Base-by-base conservation (phyloP, 2,888 invertebrate species). In the Galeruca laticollis region DNA sequence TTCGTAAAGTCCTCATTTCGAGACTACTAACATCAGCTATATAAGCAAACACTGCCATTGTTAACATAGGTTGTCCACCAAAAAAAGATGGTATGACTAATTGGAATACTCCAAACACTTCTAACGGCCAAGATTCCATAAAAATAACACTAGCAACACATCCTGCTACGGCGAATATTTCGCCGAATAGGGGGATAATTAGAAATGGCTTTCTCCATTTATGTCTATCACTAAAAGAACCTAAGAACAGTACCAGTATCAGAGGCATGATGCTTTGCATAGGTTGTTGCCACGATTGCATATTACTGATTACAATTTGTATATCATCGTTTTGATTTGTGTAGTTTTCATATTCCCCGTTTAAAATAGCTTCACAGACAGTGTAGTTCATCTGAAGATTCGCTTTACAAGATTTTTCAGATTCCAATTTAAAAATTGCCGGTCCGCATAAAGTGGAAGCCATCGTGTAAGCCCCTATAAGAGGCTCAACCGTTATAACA, bases 1-100 rank as follows among this genome's bases (percentile, higher is more conserved):
- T 86, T 77, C 91, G 85, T 59, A 91, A 86, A 1, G 91, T 91
- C 31, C 91, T 86, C 73, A 88, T 87, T 76, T 90, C 89, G 21
- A 88, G 68, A 0, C 88, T 86, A 49, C 90, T 85, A 2, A 85
- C 82, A 75, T 86, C 85, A 3, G 85, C 85, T 21, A 86, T 82
- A 69, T 86, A 86, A 1, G 85, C 80, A 69, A 82, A 86, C 13
- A 81, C 76, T 11, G 85, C 85, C 84, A 85, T 84, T 4, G 83
- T 79, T 18, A 86, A 70, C 80, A 85, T 83, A 0, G 89, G 86
- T 70, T 86, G 84, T 21, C 90, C 90, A 33, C 91, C 91, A 26
- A 88, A 87, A 35, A 90, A 82, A 0, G 90, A 88, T 1, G 88
- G 86, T 0, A 90, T 86, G 0, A 90, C 75, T 2, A 87, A 86